Evolutionary conservation across 2,888 invertebrate species (phyloP).

Genomic region (Lithophane leautieri): DNA sequence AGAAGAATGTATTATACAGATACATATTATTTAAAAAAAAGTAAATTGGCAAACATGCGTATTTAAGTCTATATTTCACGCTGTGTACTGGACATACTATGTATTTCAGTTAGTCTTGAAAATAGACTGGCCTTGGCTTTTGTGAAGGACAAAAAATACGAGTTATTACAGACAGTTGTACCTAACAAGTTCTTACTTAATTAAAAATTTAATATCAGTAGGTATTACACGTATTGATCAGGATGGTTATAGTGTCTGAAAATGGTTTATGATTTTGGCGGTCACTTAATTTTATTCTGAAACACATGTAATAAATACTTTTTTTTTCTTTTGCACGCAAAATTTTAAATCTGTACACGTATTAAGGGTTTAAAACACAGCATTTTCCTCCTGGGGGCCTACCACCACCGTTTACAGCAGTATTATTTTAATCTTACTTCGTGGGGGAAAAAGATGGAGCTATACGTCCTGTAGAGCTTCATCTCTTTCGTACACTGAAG

Average conservation of each 20-base stretch:
- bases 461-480: too few species aligned
- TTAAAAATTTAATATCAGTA: conserved; percentile 16
- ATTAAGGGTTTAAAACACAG: background rate
- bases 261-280: background rate
- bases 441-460: too few species aligned
- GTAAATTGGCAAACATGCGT: background rate
- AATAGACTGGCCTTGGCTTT: conserved; percentile 33
- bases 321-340: background rate
- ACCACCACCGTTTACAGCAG: too few species aligned
- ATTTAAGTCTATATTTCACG: background rate
- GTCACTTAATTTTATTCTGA: background rate
- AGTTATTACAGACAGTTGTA: conserved; percentile 7
- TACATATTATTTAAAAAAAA: too few species aligned
- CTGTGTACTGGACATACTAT: background rate
- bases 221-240: conserved; percentile 25
- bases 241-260: background rate
- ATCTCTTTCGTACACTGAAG: too few species aligned
- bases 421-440: too few species aligned
- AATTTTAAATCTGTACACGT: background rate
- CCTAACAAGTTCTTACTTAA: conserved; percentile 16
- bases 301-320: too few species aligned
- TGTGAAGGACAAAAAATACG: conserved; percentile 33
- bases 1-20: background rate
- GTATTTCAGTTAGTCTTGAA: conserved; percentile 13
- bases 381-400: too few species aligned